A percentile compares a stretch with the other conserved stretches of the same genome.
Conservation (phyloP, 2,797 vertebrate genomes). For the Simalia tracyae region DNA sequence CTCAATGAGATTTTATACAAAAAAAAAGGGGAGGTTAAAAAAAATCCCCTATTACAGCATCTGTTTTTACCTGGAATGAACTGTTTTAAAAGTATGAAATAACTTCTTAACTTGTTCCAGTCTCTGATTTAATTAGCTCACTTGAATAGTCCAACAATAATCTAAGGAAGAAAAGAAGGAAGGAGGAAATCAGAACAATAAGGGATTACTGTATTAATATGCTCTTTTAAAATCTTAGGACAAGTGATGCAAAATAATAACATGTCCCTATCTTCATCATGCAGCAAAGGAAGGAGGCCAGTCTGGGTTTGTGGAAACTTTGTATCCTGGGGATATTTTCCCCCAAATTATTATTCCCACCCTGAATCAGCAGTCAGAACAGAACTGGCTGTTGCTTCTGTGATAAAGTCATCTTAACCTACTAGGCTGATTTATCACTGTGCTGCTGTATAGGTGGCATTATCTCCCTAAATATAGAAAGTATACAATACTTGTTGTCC, state of each 20-base stretch:
- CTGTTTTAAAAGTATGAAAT: not conserved
- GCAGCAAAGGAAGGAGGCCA: not conserved
- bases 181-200: not conserved
- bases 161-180: not conserved
- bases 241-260: not conserved
- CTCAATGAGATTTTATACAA: not conserved
- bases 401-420: not conserved
- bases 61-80: not conserved
- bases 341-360: too few species aligned
- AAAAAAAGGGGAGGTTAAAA: not conserved
- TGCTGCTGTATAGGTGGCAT: not conserved
- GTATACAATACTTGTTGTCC: not conserved
- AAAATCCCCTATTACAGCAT: not conserved
- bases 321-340: not conserved
- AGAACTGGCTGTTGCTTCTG: not conserved
- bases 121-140: not conserved
- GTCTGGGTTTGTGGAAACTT: not conserved
- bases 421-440: not conserved
- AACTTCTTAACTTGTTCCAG: not conserved
- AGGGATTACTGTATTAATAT: not conserved
- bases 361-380: not conserved
- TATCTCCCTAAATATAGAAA: not conserved
- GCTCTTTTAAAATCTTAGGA: not conserved
- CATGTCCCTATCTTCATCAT: not conserved
- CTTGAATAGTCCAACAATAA: not conserved